Evolutionary conservation across 1,140 invertebrate species (phyloP), one percentile per base, ranked within the genome.

Genomic region (Neoseiulus cucumeris): DNA sequence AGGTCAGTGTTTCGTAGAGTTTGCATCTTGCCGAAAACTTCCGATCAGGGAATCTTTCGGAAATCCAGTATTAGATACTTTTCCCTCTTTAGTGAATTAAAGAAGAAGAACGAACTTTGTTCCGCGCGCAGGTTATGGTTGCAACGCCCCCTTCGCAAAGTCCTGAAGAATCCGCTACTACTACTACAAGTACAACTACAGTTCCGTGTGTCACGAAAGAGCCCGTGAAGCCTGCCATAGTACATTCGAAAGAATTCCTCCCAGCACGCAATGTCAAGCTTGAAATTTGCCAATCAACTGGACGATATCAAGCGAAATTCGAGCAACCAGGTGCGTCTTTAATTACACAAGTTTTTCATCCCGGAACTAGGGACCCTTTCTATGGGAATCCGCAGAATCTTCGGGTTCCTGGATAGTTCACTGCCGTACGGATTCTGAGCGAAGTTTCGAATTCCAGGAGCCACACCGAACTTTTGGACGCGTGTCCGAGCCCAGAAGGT

Each of bases 391-490:
- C n/a, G n/a, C n/a, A n/a, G n/a, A n/a, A n/a, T n/a, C n/a, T n/a
- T n/a, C n/a, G n/a, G n/a, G n/a, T n/a, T n/a, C n/a, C n/a, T n/a
- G n/a, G n/a, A n/a, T n/a, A n/a, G 4, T 39, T 6, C 33, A 39
- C 33, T 9, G 33, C 9, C 4, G 33, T 4, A 6, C 33, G 33
- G 4, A 4, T 4, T 39, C 9, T 9, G 4, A 39, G 33, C 33
- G 33, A 39, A 39, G 4, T 39, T 9, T 39, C 9, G 4, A 39
- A 39, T 59, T 59, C 9, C 22, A 59, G 51, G 51, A 18, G 51
- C 51, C 14, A 59, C 51, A 65, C 75, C 82, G 0, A 83, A 85
- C 70, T 95, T 93, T 74, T 75, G 91, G 39, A 86, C 89, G 71
- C 78, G 79, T 14, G 82, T 91, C 18, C 80, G 84, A 64, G 77